Conservation (phyloP, 2,113 vertebrate species). For the Potamarius usumacintae region DNA sequence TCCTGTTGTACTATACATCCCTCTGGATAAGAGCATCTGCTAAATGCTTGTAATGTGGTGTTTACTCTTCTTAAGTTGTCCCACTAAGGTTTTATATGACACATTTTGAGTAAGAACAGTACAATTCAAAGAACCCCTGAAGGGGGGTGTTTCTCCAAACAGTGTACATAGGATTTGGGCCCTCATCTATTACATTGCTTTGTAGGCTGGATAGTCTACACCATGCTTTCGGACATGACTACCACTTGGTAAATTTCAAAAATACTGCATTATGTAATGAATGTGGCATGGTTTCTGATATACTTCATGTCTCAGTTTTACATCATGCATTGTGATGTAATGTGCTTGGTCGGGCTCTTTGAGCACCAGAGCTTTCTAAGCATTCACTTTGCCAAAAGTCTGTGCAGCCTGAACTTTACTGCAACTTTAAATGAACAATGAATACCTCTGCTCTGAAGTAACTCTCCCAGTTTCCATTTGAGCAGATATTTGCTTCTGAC, state of each 20-base stretch:
- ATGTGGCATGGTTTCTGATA: background rate
- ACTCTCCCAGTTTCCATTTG: background rate
- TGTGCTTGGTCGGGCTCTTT: background rate
- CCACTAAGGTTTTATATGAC: no score
- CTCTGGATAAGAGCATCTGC: no score
- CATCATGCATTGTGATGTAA: background rate
- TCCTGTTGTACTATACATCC: no score
- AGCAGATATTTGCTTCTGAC: background rate
- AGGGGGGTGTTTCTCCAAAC: no score
- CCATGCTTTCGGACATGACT: background rate
- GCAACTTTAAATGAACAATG: background rate
- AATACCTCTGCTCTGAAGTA: background rate
- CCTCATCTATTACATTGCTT: background rate
- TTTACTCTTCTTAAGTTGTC: no score
- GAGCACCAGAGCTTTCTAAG: background rate
- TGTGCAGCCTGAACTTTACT: background rate
- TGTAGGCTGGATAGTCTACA: background rate
- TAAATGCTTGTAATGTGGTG: no score
- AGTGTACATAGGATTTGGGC: background rate
- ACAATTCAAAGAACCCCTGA: no score
- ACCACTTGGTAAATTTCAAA: background rate
- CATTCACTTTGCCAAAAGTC: background rate
- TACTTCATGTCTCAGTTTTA: background rate
- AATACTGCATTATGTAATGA: background rate
- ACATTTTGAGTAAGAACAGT: no score